Percentiles rank a stretch among this genome's conserved stretches.
Conservation (phyloP, 1,140 invertebrate species). For the Thaumatotibia leucotreta region DNA sequence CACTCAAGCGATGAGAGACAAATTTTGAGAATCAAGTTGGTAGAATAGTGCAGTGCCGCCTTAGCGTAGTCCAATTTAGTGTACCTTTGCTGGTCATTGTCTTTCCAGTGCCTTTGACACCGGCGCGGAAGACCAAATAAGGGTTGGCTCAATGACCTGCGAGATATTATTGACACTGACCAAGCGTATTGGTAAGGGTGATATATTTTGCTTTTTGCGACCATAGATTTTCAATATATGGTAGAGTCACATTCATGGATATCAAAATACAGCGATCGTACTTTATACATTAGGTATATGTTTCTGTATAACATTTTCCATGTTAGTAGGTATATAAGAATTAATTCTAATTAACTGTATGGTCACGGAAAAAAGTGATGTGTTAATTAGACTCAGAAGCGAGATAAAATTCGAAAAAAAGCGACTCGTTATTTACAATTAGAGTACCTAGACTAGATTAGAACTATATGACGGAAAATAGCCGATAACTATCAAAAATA, state of each 20-base stretch:
- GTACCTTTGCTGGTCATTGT: slow-evolving; percentile 11
- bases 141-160: not conserved
- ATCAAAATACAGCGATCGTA: no score
- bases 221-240: not conserved
- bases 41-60: not conserved
- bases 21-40: not conserved
- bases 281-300: no score
- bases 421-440: no score
- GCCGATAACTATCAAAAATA: no score
- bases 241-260: not conserved
- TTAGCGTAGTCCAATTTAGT: slow-evolving; percentile 6
- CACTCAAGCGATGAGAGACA: not conserved
- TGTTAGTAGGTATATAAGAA: no score
- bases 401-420: no score
- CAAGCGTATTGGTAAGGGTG: not conserved
- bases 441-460: no score
- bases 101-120: slow-evolving; percentile 4
- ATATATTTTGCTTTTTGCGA: not conserved
- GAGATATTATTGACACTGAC: slow-evolving; percentile 7
- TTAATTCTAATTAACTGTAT: no score
- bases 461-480: no score
- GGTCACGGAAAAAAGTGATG: no score
- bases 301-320: no score
- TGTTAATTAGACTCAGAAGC: no score
- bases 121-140: slow-evolving; percentile 4